Evolutionary conservation across 2,888 invertebrate genomes (phyloP), one percentile per base, ranked within the genome.

Genomic region (Scaptomyza tumidula): DNA sequence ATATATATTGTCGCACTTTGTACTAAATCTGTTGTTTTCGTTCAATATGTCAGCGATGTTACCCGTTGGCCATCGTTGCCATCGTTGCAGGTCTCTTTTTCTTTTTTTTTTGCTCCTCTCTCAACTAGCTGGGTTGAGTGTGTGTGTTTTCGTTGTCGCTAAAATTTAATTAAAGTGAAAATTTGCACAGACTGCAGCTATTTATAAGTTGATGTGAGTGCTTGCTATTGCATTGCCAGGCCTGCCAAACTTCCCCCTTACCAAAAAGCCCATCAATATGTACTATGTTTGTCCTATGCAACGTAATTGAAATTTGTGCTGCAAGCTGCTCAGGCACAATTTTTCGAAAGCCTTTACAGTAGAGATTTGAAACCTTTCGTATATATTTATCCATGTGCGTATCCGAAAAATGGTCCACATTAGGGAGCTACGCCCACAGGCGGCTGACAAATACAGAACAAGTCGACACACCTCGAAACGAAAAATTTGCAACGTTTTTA

Each of bases 101-200:
- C 52, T 55, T 71, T 57, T 19, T 67, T 59, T 55, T 55, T 29
- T 52, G 48, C 59, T 62, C 13, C 6, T n/a, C n/a, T 37, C 55
- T 71, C 64, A 48, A n/a, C 49, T 57, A 35, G 19, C 54, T 19
- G 53, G 52, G 3, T 59, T 44, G 43, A 3, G 57, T 33, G 49
- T 75, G 64, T 59, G 55, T 57, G 70, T 53, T 69, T 73, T 81
- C 64, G 77, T 77, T 67, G 87, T 75, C 57, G 85, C 78, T 81
- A 77, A 89, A 88, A 89, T 88, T 86, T 89, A 88, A 88, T 88
- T 88, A 89, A 88, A 89, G 89, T 88, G 88, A 89, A 88, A 88
- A 89, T 88, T 88, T 88, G 87, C 88, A 86, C 88, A 88, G 89
- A 88, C 88, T 79, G 80, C 48, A 75, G 85, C 89, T 88, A 88